Base-by-base conservation (phyloP, 2,888 invertebrate genomes). In the Nipponacmea schrenckii region DNA sequence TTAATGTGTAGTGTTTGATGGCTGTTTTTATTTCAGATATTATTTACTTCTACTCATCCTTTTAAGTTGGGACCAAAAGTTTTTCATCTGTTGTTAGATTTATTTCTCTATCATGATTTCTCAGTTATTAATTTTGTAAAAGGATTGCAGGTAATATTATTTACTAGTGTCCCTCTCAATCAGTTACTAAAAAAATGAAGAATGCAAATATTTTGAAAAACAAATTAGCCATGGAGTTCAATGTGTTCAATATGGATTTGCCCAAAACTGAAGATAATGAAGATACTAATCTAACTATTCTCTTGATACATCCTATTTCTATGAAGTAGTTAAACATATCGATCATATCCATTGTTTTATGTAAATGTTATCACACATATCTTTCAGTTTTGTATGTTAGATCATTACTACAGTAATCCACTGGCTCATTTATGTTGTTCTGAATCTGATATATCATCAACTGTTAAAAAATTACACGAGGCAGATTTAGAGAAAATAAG, bases 31-130 rank as follows among this genome's bases (percentile, higher is more conserved):
- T 79, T 83, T n/a, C 82, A 90, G 89, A 83, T 90, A 39, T 69
- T 90, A 70, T 84, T 90, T 82, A 86, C 92, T 0, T 91, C 92
- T 31, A 91, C 91, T 68, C 93, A 93, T 80, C 93, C 94, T 3
- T 95, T 96, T 85, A 94, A 94, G 86, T 90, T 97, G 68, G 95
- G 95, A 4, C 94, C 94, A 8, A 93, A 93, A 85, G 92, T 94
- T 3, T 94, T 96, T 86, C 93, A 94, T 86, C 91, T 96, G 77
- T 91, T 97, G 46, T 93, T 94, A 2, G 96, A 97, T 89, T 93
- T 94, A 39, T 97, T 97, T 88, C 90, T 96, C 48, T 96, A 94
- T 85, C 95, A 96, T 85, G 96, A 97, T 90, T 95, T 97, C 85
- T 96, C 96, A 50, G 94, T 96, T 17, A 92, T 93, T 74, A 94